Conservation (phyloP, 2,797 vertebrate genomes). For the Cirrhinus molitorella region DNA sequence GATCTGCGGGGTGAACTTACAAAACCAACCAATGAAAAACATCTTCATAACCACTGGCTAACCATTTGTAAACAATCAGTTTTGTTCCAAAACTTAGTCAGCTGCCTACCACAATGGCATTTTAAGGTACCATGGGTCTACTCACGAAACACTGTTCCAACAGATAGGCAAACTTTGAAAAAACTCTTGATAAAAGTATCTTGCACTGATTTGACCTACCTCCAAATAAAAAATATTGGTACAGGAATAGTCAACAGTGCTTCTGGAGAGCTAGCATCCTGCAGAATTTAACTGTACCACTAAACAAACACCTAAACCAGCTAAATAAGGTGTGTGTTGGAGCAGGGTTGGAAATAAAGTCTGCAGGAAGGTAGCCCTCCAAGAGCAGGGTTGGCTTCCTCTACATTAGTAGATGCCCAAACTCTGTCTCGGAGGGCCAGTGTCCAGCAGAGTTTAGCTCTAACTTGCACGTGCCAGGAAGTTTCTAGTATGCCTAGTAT, state of each 20-base stretch:
- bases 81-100: background rate
- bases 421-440: too few species aligned
- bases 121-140: background rate
- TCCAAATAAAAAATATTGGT: background rate
- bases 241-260: background rate
- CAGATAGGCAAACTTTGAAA: background rate
- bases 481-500: too few species aligned
- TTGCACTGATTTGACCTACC: background rate
- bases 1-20: slow-evolving; percentile 54
- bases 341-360: background rate
- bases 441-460: too few species aligned
- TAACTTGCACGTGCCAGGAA: too few species aligned
- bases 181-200: background rate
- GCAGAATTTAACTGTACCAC: background rate
- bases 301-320: background rate
- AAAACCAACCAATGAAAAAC: slow-evolving; percentile 30
- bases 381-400: background rate
- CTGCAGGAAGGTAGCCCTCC: background rate
- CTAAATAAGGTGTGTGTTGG: background rate
- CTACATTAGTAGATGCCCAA: background rate
- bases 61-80: background rate
- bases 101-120: background rate
- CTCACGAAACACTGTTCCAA: background rate
- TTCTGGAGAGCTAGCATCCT: background rate
- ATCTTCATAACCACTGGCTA: background rate